Evolutionary conservation across 2,888 invertebrate genomes (phyloP), one percentile per base, ranked within the genome.

Genomic region (Caenorhabditis zanzibari): DNA sequence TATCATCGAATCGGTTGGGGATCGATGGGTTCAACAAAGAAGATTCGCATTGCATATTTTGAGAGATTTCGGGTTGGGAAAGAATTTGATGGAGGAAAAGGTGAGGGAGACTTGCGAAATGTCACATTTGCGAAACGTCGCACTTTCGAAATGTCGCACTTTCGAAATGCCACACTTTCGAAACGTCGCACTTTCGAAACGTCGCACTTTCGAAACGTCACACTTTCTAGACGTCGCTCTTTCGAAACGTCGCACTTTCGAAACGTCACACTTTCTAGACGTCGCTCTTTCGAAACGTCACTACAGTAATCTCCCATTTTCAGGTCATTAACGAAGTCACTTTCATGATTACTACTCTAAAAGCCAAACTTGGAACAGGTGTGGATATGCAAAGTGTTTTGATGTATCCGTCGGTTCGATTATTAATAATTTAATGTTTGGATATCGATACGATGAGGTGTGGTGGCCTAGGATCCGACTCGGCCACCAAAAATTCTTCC

Each of bases 361-460:
- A 61, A 9, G 14, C 6, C 7, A 41, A 49, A n/a, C n/a, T n/a
- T n/a, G n/a, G 10, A 52, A 61, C 19, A n/a, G 38, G 56, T 5
- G 76, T 79, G 35, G 80, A 85, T 47, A 44, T 85, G 56, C 73
- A 73, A 47, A 61, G 44, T 14, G 22, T 54, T 80, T 85, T 16
- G 85, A 85, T 68, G 52, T 76, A 2, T 54, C 76, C 2, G 82
- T 85, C 5, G 85, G 85, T 16, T 80, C 76, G 12, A 68, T 87
- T 12, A 85, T 87, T 76, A 87, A 87, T 68, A 41, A 35, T 9
- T 35, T 85, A 2, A 38, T 87, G 0, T 85, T 87, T 59, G 87
- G 87, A 16, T 87, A 82, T 54, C 69, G 87, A 59, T 87, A 74
- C 64, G 85, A 87, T 73, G 82, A 85, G 66, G 86, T 86, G 1